Conservation (phyloP, 2,113 vertebrate species). For the Phrynocephalus versicolor region DNA sequence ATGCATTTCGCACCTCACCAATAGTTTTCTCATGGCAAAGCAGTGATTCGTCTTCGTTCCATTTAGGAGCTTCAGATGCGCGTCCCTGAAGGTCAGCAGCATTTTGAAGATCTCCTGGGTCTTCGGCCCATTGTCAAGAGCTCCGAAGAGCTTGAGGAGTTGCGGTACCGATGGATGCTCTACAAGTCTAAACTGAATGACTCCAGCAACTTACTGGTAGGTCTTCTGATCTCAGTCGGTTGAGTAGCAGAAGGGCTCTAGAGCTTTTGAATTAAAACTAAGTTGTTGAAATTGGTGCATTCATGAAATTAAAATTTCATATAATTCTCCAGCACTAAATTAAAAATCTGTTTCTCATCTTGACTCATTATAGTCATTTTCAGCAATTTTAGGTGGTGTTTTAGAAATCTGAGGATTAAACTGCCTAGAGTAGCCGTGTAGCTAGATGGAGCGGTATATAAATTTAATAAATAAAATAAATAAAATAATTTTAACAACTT, state of each 20-base stretch:
- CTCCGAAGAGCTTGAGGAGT: constrained; percentile 79
- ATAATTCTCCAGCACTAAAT: too few species aligned
- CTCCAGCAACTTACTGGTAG: constrained; percentile 57
- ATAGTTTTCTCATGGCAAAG: background rate
- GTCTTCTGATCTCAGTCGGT: background rate
- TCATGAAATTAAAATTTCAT: too few species aligned
- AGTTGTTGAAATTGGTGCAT: too few species aligned
- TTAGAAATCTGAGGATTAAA: too few species aligned
- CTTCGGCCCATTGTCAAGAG: constrained; percentile 50
- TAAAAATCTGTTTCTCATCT: too few species aligned
- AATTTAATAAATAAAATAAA: too few species aligned
- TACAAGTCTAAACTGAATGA: constrained; percentile 91
- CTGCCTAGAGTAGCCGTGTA: too few species aligned
- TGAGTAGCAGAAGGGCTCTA: background rate
- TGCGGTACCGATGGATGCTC: constrained; percentile 92
- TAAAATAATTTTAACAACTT: too few species aligned
- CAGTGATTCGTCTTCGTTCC: background rate
- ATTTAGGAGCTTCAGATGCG: constrained; percentile 78
- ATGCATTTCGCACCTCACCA: background rate
- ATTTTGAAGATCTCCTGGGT: constrained; percentile 74
- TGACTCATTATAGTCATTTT: too few species aligned
- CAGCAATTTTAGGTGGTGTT: too few species aligned
- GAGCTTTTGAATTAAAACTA: background rate
- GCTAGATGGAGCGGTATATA: too few species aligned
- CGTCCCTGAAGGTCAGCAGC: constrained; percentile 79